Evolutionary conservation across 1,140 invertebrate species (phyloP).

Genomic region (Diorhabda carinulata): DNA sequence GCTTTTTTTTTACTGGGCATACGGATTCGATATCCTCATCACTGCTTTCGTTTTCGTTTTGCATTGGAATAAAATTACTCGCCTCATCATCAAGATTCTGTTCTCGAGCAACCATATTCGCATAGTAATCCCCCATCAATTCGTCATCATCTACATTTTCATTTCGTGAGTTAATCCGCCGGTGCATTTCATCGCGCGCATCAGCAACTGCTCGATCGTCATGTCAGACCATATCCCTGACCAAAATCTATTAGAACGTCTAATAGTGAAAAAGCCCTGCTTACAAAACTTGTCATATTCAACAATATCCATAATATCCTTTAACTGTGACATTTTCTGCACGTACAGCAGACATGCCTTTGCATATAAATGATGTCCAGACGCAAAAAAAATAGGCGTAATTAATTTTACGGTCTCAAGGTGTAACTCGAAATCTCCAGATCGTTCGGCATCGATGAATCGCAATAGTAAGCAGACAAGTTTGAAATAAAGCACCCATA

Average conservation of each 20-base stretch:
- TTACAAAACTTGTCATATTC: slow-evolving; percentile 20
- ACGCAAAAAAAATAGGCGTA: slow-evolving; percentile 47
- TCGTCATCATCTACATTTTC: too few relatives aligned
- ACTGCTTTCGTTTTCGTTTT: too few relatives aligned
- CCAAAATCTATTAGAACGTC: slow-evolving; percentile 45
- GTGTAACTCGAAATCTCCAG: slow-evolving; percentile 43
- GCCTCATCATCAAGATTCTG: too few relatives aligned
- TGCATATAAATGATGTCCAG: slow-evolving; percentile 49
- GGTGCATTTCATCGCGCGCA: slow-evolving; percentile 43
- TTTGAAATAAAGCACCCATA: slow-evolving; percentile 43
- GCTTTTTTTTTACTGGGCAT: too few relatives aligned
- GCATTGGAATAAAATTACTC: too few relatives aligned
- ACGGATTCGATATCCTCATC: too few relatives aligned
- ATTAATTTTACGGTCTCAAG: slow-evolving; percentile 40
- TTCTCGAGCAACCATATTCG: too few relatives aligned
- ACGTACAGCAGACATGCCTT: slow-evolving; percentile 50
- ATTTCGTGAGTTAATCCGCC: slow-evolving; percentile 31
- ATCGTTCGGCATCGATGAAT: slow-evolving; percentile 42
- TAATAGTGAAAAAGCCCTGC: slow-evolving; percentile 40
- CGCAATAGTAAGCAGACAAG: slow-evolving; percentile 33
- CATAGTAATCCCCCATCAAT: too few relatives aligned
- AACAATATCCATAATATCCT: slow-evolving; percentile 24
- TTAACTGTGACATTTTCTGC: slow-evolving; percentile 45
- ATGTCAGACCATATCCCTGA: slow-evolving; percentile 48
- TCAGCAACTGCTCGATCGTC: slow-evolving; percentile 46